Evolutionary conservation across 2,888 invertebrate species (phyloP), one percentile per base, ranked within the genome.

Genomic region (Drosophila recens): DNA sequence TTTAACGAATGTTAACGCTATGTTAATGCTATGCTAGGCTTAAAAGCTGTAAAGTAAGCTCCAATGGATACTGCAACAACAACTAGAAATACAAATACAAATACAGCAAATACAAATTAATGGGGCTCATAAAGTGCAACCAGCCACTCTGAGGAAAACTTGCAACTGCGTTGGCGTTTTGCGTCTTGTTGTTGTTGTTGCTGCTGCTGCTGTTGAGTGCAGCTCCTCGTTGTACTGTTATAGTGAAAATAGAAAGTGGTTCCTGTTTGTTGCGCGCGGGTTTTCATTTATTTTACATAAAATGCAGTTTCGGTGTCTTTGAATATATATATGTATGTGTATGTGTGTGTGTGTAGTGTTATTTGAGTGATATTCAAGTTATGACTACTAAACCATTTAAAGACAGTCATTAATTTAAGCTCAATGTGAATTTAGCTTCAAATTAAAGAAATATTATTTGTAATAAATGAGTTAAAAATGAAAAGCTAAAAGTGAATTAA

Each of bases 231-330:
- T 65, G 75, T 90, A 87, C 87, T 82, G 89, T 88, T 90, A 90
- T 90, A 90, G 91, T 89, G 90, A 92, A 91, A 91, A 92, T 91
- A 92, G 92, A 91, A 91, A 91, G 91, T 92, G 92, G 90, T 91
- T 91, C 81, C 90, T 90, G 90, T 90, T 86, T 79, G 73, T 58
- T 81, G 89, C 69, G 65, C 84, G 84, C 84, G 77, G 76, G 76
- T 90, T 83, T 87, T 88, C 90, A 83, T 80, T 83, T 89, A 75
- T 88, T 87, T 83, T 74, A 89, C 88, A 82, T 87, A 82, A 84
- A 89, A 79, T 87, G 82, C 79, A 83, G 75, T 81, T 81, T 75
- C 62, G 65, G 66, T 70, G 63, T 53, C 46, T 58, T 48, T 45
- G 61, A 42, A 46, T 62, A 49, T 49, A 59, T 67, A 45, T 52